These are phyloP conservation scores for Xanthorhoe spadicearia DNA, from an alignment of 2,888 invertebrate genomes.

Conservation along the genomic window DNA sequence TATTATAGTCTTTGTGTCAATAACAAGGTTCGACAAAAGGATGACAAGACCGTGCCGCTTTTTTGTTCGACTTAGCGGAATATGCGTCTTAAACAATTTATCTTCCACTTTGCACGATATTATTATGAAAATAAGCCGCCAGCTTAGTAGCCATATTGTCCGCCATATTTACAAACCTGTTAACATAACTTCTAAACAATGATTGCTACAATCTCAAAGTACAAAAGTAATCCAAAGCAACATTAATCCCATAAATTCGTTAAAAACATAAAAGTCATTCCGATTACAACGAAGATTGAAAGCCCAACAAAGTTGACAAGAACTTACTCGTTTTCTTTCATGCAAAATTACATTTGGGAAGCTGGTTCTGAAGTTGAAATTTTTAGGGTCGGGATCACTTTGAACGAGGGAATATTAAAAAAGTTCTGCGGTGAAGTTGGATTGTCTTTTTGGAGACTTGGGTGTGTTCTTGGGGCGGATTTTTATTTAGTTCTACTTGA, in stretches of 20 bases:
- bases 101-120: no score
- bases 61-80: no score
- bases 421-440: conserved; percentile 77
- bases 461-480: conserved; percentile 30
- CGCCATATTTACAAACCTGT: no score
- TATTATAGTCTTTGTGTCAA: no score
- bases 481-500: conserved; percentile 32
- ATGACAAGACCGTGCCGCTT: no score
- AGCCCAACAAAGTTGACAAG: conserved; percentile 63
- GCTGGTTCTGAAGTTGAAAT: conserved; percentile 65
- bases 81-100: no score
- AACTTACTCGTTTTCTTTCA: conserved; percentile 78
- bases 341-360: conserved; percentile 79
- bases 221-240: conserved; percentile 6
- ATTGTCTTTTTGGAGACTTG: conserved; percentile 76
- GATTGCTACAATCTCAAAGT: no score
- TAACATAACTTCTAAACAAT: no score
- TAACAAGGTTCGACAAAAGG: no score
- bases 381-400: conserved; percentile 76
- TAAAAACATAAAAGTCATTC: conserved; percentile 28
- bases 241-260: conserved; percentile 16
- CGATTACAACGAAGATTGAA: conserved; percentile 57
- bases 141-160: no score
- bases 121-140: no score
- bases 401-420: conserved; percentile 82